Conservation (phyloP, 2,888 invertebrate genomes). For the Heliothis peltigera region DNA sequence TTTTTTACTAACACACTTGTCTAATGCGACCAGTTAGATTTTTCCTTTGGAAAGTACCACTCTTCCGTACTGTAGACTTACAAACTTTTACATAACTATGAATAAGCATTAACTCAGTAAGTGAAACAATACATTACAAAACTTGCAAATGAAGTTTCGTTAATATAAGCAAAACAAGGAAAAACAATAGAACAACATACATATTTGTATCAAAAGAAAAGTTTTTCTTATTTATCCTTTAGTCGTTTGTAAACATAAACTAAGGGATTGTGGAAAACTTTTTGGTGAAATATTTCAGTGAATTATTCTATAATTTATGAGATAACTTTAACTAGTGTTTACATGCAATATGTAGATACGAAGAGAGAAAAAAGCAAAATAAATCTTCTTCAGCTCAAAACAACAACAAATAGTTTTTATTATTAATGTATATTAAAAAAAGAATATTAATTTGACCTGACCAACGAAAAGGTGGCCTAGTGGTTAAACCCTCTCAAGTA, state of each 20-base stretch:
- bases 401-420: too few species aligned
- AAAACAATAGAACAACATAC: conserved; percentile 1
- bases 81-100: neutral
- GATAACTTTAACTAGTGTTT: neutral
- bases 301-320: neutral
- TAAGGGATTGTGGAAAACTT: neutral
- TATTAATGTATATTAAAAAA: too few species aligned
- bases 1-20: too few species aligned
- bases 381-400: too few species aligned
- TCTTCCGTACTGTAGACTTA: too few species aligned
- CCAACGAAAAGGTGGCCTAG: too few species aligned
- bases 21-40: too few species aligned
- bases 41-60: too few species aligned
- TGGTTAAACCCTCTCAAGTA: too few species aligned
- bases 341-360: too few species aligned
- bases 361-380: too few species aligned
- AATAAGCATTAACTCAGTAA: neutral
- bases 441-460: too few species aligned
- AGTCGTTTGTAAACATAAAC: neutral
- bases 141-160: neutral
- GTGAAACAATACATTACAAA: conserved; percentile 22
- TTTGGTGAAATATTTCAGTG: neutral
- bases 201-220: conserved; percentile 24
- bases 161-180: conserved; percentile 2
- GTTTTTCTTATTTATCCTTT: conserved; percentile 1